These are phyloP conservation scores for Perca flavescens DNA, from an alignment of 2,113 vertebrate species.

Conservation along the genomic window DNA sequence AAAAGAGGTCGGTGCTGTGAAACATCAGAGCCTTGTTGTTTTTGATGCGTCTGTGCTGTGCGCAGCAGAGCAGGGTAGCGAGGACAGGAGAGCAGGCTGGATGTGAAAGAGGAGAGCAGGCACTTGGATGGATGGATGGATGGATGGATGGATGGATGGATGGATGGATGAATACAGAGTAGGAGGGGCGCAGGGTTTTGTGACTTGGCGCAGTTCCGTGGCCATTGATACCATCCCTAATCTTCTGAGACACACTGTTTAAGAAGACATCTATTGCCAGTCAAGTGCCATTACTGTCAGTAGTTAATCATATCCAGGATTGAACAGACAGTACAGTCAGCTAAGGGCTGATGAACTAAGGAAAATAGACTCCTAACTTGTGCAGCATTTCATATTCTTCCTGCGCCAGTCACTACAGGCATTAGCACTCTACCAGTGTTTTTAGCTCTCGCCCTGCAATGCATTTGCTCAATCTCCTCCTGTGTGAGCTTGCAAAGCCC, in stretches of 20 bases:
- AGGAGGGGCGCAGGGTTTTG: constrained; percentile 38
- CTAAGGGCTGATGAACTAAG: neutral
- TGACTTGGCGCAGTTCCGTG: constrained; percentile 38
- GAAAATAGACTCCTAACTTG: neutral
- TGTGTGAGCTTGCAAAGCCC: neutral
- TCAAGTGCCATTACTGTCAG: neutral
- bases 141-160: constrained; percentile 44
- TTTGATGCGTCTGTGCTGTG: constrained; percentile 29
- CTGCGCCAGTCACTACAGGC: neutral
- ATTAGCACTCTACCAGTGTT: neutral
- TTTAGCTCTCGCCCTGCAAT: neutral
- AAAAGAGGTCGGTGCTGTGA: constrained; percentile 23
- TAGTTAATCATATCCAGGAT: neutral
- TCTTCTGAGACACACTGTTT: neutral
- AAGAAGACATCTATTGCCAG: neutral
- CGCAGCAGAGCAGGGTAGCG: neutral
- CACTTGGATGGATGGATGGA: constrained; percentile 58
- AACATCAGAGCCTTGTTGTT: constrained; percentile 40
- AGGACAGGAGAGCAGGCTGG: constrained; percentile 4
- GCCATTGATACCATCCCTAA: constrained; percentile 17
- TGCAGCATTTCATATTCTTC: constrained; percentile 3
- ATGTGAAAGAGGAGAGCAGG: constrained; percentile 48
- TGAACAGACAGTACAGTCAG: neutral
- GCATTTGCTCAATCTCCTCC: neutral
- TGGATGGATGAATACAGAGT: constrained; percentile 30